Percentiles rank a stretch among this genome's conserved stretches.
These are phyloP conservation scores for Chelidonichthys spinosus DNA, from an alignment of 2,797 vertebrate species.

Conservation along the genomic window DNA sequence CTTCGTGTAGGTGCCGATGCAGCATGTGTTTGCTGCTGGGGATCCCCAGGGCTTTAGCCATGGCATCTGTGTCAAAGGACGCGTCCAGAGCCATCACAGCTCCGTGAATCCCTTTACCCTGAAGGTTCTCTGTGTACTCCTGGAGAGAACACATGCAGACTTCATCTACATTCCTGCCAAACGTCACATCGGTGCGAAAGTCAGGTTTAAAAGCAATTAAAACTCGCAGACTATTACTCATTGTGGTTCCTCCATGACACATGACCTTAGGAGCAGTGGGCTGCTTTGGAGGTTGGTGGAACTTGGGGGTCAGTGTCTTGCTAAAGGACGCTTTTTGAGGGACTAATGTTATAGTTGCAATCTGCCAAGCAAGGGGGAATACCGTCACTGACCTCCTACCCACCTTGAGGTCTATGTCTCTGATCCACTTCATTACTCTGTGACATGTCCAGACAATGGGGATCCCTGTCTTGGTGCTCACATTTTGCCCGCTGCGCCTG, in stretches of 20 bases:
- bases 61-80: constrained; percentile 87
- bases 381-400: constrained; percentile 52
- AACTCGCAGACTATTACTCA: not conserved
- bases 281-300: not conserved
- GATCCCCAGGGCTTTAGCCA: constrained; percentile 87
- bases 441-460: constrained; percentile 90
- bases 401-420: constrained; percentile 90
- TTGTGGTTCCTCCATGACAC: not conserved
- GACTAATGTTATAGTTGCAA: constrained; percentile 32
- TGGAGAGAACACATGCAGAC: constrained; percentile 46
- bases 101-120: constrained; percentile 88
- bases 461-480: constrained; percentile 85
- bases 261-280: not conserved
- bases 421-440: constrained; percentile 90
- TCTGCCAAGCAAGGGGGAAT: constrained; percentile 11
- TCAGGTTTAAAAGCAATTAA: constrained; percentile 13
- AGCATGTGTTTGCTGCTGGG: constrained; percentile 88
- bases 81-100: constrained; percentile 87
- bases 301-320: not conserved
- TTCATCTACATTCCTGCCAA: not conserved
- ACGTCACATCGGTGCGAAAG: not conserved
- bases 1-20: constrained; percentile 86
- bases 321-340: constrained; percentile 8
- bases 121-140: constrained; percentile 89
- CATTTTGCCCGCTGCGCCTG: constrained; percentile 85